Evolutionary conservation across 2,888 invertebrate genomes (phyloP), one percentile per base, ranked within the genome.

Genomic region (Neoitamus cyanurus): DNA sequence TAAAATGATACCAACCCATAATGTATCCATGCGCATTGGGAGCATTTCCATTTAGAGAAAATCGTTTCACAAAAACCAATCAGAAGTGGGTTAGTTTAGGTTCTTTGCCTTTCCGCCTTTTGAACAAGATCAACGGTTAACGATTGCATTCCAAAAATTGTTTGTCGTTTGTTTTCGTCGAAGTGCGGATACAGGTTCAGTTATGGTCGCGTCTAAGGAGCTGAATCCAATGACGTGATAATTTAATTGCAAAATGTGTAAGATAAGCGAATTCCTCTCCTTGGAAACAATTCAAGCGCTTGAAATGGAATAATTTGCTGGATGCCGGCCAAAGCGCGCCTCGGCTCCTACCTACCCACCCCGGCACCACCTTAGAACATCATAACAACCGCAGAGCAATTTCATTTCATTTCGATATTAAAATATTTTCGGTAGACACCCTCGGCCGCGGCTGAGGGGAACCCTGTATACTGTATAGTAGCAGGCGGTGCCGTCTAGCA

Each of bases 401-500:
- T 70, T 70, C 70, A 70, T 70, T 70, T 70, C 70, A 34, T 70
- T 34, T 70, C 70, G 70, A 70, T 70, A 70, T 70, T 70, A 70
- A 70, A 70, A 70, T 70, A 70, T 70, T 70, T 70, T 70, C n/a
- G 5, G 70, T 70, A 70, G 70, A 70, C 70, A 70, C 70, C 30
- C 70, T 7, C 20, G 15, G 2, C 48, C 7, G 9, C 37, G 37
- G 20, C 20, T n/a, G 5, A 13, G n/a, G n/a, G 42, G 42, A n/a
- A n/a, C n/a, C n/a, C n/a, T 42, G 42, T 13, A 42, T n/a, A 42
- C n/a, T 42, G 42, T 42, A 42, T 6, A 42, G 15, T 13, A 42
- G 42, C 42, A 42, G 42, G 15, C 42, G 42, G 42, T 2, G 37
- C 37, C 37, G 37, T 13, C 37, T 42, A 42, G 11, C 37, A 1